A percentile compares a stretch with the other conserved stretches of the same genome.
These are phyloP conservation scores for Xylocopa sonorina DNA, from an alignment of 1,140 invertebrate species.

Conservation along the genomic window DNA sequence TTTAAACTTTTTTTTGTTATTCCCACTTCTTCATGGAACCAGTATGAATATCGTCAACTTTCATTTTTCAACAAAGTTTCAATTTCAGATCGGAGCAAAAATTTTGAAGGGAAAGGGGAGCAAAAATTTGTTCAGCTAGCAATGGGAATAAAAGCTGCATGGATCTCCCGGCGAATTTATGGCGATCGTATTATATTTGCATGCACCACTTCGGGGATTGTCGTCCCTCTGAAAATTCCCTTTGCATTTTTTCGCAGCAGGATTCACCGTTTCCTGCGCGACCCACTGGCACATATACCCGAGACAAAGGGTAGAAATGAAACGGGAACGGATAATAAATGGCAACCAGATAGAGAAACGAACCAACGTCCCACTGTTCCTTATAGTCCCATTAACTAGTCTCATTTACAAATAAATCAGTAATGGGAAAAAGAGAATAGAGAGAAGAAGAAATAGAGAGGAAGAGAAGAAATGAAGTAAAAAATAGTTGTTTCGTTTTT, in stretches of 20 bases:
- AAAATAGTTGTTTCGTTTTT: neutral
- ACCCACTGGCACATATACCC: slow-evolving; percentile 32
- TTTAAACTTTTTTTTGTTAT: too few relatives aligned
- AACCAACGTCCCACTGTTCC: neutral
- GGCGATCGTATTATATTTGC: slow-evolving; percentile 4
- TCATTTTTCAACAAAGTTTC: neutral
- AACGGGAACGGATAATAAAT: slow-evolving; percentile 24
- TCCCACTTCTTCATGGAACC: too few relatives aligned
- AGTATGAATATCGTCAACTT: too few relatives aligned
- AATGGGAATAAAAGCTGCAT: neutral
- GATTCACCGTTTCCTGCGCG: slow-evolving; percentile 17
- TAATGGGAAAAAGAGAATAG: neutral
- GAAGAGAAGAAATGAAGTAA: neutral
- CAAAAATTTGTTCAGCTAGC: neutral
- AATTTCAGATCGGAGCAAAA: neutral
- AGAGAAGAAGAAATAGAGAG: neutral
- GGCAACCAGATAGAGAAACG: neutral
- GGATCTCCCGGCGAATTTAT: neutral
- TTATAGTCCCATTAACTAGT: slow-evolving; percentile 8
- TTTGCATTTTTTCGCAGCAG: neutral
- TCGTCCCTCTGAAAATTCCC: neutral
- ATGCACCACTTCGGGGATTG: neutral
- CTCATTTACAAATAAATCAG: neutral
- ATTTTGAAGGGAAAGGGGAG: neutral
- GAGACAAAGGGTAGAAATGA: slow-evolving; percentile 18